Evolutionary conservation across 2,113 vertebrate species (phyloP).

Genomic region (Gymnogyps californianus): DNA sequence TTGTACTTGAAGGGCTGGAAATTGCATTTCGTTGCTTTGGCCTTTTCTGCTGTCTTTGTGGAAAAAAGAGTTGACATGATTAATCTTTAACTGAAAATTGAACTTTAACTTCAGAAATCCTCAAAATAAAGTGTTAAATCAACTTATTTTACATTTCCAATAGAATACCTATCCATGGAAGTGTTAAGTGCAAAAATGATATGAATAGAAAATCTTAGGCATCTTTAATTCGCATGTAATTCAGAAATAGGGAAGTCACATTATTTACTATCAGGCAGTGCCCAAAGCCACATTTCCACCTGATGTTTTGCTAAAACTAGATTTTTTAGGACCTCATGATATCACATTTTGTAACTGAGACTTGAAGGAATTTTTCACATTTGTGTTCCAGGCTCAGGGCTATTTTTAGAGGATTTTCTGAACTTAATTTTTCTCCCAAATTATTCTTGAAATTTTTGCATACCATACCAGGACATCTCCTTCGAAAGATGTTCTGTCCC

Average conservation of each 20-base stretch:
- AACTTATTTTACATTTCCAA: background rate
- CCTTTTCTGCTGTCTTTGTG: conserved; percentile 30
- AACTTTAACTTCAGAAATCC: background rate
- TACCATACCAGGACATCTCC: background rate
- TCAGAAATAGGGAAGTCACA: background rate
- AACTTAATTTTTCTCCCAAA: background rate
- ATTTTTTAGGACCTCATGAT: background rate
- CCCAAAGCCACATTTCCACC: background rate
- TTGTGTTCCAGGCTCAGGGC: background rate
- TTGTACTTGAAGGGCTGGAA: background rate
- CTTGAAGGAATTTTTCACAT: background rate
- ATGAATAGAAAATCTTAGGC: background rate
- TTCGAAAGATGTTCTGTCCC: background rate
- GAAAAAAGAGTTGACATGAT: background rate
- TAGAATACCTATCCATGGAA: background rate
- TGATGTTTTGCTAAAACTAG: background rate
- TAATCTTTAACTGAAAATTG: conserved; percentile 5
- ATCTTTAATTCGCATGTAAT: background rate
- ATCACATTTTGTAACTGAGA: background rate
- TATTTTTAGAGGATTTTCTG: background rate
- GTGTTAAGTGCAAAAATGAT: background rate
- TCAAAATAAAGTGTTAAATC: background rate
- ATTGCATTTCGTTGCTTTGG: background rate
- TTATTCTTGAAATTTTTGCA: background rate
- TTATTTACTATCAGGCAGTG: background rate